Evolutionary conservation across 2,797 vertebrate genomes (phyloP).

Genomic region (Poeciliopsis infans): DNA sequence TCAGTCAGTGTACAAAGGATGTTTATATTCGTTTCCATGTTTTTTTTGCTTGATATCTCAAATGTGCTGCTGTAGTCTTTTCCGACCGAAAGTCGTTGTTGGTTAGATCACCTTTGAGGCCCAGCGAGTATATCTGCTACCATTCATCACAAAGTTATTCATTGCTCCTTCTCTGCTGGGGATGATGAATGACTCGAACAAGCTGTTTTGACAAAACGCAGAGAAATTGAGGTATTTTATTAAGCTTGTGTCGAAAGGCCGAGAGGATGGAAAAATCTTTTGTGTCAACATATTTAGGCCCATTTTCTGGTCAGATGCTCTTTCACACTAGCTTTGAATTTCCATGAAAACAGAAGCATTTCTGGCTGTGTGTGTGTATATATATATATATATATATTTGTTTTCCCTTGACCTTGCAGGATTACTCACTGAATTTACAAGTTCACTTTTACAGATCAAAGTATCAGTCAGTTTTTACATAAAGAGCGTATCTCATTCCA

Average conservation of each 20-base stretch:
- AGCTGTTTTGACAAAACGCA: conserved; percentile 15
- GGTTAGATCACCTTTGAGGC: not conserved
- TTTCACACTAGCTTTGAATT: not conserved
- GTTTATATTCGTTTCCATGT: not conserved
- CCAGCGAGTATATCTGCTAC: conserved; percentile 9
- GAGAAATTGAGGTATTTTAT: conserved; percentile 20
- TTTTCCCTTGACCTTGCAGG: not conserved
- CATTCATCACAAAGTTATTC: conserved; percentile 24
- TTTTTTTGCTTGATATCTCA: conserved; percentile 1
- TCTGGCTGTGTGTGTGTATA: too few relatives aligned
- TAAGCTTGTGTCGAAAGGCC: not conserved
- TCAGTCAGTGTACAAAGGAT: not conserved
- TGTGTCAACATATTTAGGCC: not conserved
- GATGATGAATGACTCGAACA: conserved; percentile 32
- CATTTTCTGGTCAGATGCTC: not conserved
- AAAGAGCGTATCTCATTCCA: not conserved
- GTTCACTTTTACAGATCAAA: not conserved
- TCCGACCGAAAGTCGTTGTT: not conserved
- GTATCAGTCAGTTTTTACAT: not conserved
- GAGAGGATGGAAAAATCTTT: conserved; percentile 5
- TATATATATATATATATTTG: too few relatives aligned
- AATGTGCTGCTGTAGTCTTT: not conserved
- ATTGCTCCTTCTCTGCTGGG: conserved; percentile 18
- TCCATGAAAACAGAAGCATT: not conserved
- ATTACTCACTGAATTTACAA: not conserved